phyloP scores from a whole-genome alignment of 1,140 invertebrate genomes.

The Antheraea mylitta region DNA sequence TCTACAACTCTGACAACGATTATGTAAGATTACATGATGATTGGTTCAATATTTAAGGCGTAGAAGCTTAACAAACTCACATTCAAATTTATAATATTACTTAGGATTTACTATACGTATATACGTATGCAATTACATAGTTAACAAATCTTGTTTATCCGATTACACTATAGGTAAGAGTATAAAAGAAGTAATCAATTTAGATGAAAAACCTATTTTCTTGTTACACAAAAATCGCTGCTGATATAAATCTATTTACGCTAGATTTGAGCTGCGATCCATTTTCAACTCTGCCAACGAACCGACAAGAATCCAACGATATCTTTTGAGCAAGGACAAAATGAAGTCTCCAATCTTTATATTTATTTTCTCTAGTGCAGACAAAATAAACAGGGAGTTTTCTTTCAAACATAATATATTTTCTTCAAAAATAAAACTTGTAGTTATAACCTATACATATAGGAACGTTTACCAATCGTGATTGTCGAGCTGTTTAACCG shows the following conservation, averaged over 20 bases:
- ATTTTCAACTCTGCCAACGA: slow-evolving; percentile 7
- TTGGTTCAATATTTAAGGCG: too few species aligned
- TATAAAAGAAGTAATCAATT: neutral
- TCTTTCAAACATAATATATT: neutral
- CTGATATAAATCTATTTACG: slow-evolving; percentile 12
- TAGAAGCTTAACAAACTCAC: too few species aligned
- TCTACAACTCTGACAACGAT: too few species aligned
- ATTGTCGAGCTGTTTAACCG: too few species aligned
- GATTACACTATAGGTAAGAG: neutral
- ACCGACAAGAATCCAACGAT: slow-evolving; percentile 9
- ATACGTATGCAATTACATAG: too few species aligned
- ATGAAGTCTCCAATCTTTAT: slow-evolving; percentile 4
- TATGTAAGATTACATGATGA: too few species aligned
- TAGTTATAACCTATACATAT: too few species aligned
- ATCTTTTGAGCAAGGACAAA: slow-evolving; percentile 4
- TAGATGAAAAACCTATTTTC: neutral
- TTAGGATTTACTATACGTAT: too few species aligned
- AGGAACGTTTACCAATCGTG: too few species aligned
- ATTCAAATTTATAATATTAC: too few species aligned
- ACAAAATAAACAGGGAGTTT: neutral
- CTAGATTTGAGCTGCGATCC: slow-evolving; percentile 11
- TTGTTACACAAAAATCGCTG: neutral
- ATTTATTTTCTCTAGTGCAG: slow-evolving; percentile 6
- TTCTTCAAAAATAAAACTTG: too few species aligned
- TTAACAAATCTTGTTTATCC: neutral